These are phyloP conservation scores for Echiichthys vipera DNA, from an alignment of 2,797 vertebrate genomes.

Conservation along the genomic window DNA sequence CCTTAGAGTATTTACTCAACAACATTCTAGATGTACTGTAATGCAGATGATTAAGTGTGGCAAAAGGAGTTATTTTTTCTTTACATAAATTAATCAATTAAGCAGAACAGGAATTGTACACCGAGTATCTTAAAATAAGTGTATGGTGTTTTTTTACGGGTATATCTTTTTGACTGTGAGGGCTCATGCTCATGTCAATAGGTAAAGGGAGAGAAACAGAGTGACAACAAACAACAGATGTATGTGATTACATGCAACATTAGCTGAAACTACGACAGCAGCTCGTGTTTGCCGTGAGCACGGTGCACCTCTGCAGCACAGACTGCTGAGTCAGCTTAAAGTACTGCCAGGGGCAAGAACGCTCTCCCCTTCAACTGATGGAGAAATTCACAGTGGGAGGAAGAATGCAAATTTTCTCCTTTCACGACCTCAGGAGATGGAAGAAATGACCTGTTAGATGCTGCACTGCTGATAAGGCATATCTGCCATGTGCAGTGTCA, in stretches of 20 bases:
- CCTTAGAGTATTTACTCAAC: not conserved
- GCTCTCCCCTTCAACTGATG: slow-evolving; percentile 59
- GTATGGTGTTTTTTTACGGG: not conserved
- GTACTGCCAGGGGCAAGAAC: slow-evolving; percentile 52
- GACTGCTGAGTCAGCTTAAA: slow-evolving; percentile 63
- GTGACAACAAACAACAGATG: slow-evolving; percentile 30
- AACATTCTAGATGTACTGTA: not conserved
- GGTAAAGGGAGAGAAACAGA: no score
- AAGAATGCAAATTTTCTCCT: slow-evolving; percentile 61
- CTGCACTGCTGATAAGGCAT: slow-evolving; percentile 68
- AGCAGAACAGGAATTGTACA: not conserved
- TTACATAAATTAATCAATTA: not conserved
- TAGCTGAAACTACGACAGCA: slow-evolving; percentile 25
- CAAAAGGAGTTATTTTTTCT: not conserved
- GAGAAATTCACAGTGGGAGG: slow-evolving; percentile 44
- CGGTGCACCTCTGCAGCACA: slow-evolving; percentile 49
- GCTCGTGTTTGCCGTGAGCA: slow-evolving; percentile 38
- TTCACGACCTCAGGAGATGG: slow-evolving; percentile 49
- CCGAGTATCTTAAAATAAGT: not conserved
- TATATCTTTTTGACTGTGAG: no score
- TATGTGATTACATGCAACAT: slow-evolving; percentile 26
- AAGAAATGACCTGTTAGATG: slow-evolving; percentile 59
- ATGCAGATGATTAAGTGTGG: slow-evolving; percentile 13
- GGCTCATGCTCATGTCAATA: no score
- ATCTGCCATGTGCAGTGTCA: slow-evolving; percentile 59